Base-by-base conservation (phyloP, 2,113 vertebrate species). In the Tenebrosternarchus preto region DNA sequence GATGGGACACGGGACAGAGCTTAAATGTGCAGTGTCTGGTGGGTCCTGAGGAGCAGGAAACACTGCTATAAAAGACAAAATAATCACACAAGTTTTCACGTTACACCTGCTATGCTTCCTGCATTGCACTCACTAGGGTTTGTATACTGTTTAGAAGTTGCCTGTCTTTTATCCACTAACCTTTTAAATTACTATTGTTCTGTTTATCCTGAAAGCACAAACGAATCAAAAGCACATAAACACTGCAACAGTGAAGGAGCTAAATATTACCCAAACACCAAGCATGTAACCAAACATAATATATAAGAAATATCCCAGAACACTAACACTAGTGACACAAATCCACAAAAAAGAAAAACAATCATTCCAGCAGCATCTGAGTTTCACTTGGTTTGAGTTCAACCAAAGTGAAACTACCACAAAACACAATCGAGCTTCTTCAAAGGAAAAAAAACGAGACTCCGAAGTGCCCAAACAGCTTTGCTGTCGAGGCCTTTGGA, bases 351-450 rank as follows among this genome's bases (percentile, higher is more conserved):
- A 76, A 15, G 11, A 60, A 36, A 3, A 9, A n/a, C 7, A 66
- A 31, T 7, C 1, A 39, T 39, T n/a, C n/a, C 33, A 39, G 17
- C 33, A 3, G 31, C 27, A 31, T 31, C 31, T n/a, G 43, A 22
- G 63, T 46, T 67, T 46, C 33, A 8, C 1, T 15, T 50, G 27
- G 63, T 66, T 36, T 67, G 0, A 80, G 55, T 9, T 55, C 11
- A 69, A 81, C 53, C 63, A 69, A 60, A 70, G 43, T 19, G 61
- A 69, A 68, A 66, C 22, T 36, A 60, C 29, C 50, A 59, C 33
- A 81, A 72, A 33, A 20, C 73, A 69, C 64, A 75, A 76, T 68
- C 60, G 63, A 36, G 11, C 59, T 81, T 81, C 73, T 81, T 80
- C 61, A 80, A 74, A 80, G 61, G 61, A 69, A 64, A 12, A 39